Base-by-base conservation (phyloP, 35 echinoderm and acorn worm species). In the Lytechinus pictus region DNA sequence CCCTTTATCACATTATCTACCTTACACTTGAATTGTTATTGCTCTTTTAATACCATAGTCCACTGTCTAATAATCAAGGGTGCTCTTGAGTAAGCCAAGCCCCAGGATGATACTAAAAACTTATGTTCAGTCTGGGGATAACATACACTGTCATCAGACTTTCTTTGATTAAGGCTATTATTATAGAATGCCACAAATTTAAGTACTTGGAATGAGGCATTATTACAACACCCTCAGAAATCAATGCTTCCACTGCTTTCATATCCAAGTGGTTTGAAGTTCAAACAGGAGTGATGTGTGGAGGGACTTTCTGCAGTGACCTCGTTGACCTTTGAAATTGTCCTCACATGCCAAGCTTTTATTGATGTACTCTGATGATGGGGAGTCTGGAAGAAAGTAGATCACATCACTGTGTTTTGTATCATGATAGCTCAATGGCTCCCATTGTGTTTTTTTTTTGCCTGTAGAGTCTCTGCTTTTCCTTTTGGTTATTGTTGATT, bases 291-390 rank as follows among this genome's bases (percentile, higher is more conserved):
- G 52, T 90, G 88, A 90, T 90, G 88, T 90, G 52, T 90, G 14
- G 29, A 90, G 88, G 88, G 28, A 54, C 28, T 54, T 90, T 54
- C 88, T 90, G 14, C 3, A 9, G 9, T 90, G 88, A 90, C 88
- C 88, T 90, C 88, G 88, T 28, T 54, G 88, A 90, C 88, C 28
- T 90, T 90, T 44, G 28, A 90, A 90, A 90, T 90, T 90, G 88
- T 90, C 88, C 52, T 90, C 88, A 29, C 52, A 44, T 90, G 88
- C 52, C 88, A 52, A 90, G 88, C 88, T 90, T 54, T 90, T 79
- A 79, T 79, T 79, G 66, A 14, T 79, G 66, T 79, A 24, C 66
- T 79, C 66, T 79, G 66, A 79, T 79, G 66, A 79, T 79, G 12
- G 66, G 16, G 16, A 19, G 12, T 71, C 10, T 21, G 14, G 61